These are phyloP conservation scores for Mesorhabditis belari DNA, from an alignment of 2,888 invertebrate genomes.

Conservation along the genomic window DNA sequence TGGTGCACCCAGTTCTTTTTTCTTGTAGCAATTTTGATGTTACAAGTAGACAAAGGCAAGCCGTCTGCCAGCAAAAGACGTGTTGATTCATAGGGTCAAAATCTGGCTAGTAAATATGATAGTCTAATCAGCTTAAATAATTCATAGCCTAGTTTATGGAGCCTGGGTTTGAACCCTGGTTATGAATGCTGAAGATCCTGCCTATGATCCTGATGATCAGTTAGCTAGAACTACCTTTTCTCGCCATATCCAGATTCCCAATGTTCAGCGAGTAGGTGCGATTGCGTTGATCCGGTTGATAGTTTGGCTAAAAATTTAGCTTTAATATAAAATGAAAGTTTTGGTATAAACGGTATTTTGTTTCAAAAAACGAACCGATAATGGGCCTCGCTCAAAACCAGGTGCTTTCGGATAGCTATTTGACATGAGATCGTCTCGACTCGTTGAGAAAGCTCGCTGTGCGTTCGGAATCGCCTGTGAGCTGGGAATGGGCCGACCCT, in stretches of 20 bases:
- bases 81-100: too few species aligned
- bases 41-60: too few species aligned
- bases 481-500: not conserved
- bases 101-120: too few species aligned
- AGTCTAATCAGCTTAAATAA: not conserved
- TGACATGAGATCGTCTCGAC: conserved; percentile 8
- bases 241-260: conserved; percentile 29
- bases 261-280: conserved; percentile 37
- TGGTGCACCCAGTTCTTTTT: too few species aligned
- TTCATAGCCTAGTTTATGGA: too few species aligned
- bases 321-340: not conserved
- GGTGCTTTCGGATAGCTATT: conserved; percentile 41
- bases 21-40: too few species aligned
- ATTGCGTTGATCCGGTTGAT: conserved; percentile 5
- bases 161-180: too few species aligned
- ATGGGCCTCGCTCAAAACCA: conserved; percentile 39
- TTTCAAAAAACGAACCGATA: conserved; percentile 17
- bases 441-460: not conserved
- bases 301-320: not conserved
- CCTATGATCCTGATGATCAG: too few species aligned
- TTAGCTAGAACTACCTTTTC: conserved; percentile 9
- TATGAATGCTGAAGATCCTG: too few species aligned
- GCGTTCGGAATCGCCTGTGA: not conserved
- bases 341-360: not conserved
- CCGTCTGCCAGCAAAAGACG: too few species aligned